Conservation (phyloP, 2,797 vertebrate genomes). For the Podargus strigoides region DNA sequence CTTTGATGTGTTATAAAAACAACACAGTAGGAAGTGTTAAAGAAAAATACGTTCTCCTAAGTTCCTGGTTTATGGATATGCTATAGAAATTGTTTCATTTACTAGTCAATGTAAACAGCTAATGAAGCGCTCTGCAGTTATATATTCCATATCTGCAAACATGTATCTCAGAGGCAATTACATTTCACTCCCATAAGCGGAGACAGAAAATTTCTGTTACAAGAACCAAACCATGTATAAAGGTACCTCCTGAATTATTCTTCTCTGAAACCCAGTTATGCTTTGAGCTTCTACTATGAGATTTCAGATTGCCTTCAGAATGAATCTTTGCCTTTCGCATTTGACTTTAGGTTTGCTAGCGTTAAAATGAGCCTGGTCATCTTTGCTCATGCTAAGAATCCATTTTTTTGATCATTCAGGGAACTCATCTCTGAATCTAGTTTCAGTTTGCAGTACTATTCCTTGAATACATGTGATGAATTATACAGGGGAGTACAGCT, state of each 20-base stretch:
- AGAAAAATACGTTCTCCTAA: neutral
- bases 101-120: neutral
- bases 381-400: neutral
- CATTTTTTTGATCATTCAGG: neutral
- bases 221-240: neutral
- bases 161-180: neutral
- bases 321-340: neutral
- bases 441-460: neutral
- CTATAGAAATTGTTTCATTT: slow-evolving; percentile 13
- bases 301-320: neutral
- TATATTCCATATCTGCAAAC: neutral
- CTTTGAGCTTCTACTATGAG: neutral
- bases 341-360: neutral
- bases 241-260: neutral
- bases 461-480: neutral
- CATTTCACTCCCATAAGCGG: neutral
- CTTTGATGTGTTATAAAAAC: slow-evolving; percentile 36
- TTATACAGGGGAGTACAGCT: neutral
- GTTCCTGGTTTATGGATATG: slow-evolving; percentile 19
- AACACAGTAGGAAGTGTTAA: neutral
- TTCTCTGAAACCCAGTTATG: neutral
- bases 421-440: neutral
- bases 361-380: neutral
- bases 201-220: neutral
- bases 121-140: neutral